A percentile compares a stretch with the other conserved stretches of the same genome.
phyloP scores from a whole-genome alignment of 2,113 vertebrate genomes.

The Tichodroma muraria region DNA sequence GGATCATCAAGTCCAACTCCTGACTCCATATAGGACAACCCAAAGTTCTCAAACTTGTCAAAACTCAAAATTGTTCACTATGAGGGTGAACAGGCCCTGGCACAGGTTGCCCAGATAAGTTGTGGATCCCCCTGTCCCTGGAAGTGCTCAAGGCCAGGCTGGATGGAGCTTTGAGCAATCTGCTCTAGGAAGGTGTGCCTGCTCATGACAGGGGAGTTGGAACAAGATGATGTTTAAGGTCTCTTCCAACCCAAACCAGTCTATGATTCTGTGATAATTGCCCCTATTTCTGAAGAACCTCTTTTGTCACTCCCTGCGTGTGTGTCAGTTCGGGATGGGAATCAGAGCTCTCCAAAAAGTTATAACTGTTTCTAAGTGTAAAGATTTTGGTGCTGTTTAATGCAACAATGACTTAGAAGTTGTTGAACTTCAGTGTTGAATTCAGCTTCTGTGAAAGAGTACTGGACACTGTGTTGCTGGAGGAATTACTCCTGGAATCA shows the following conservation, averaged over 20 bases:
- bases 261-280: background rate
- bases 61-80: background rate
- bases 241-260: background rate
- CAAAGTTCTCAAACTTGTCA: background rate
- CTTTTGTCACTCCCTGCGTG: background rate
- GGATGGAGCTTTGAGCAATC: background rate
- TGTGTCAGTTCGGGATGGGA: background rate
- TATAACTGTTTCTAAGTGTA: background rate
- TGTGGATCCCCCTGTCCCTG: background rate
- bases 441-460: background rate
- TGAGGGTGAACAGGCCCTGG: background rate
- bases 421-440: background rate
- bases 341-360: background rate
- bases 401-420: background rate
- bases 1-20: background rate
- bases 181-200: background rate
- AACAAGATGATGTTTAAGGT: background rate
- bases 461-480: background rate
- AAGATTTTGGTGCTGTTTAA: background rate
- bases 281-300: background rate
- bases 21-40: background rate
- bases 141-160: background rate
- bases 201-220: background rate
- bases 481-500: background rate
- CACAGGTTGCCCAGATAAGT: background rate